A percentile compares a stretch with the other conserved stretches of the same genome.
Evolutionary conservation across 2,797 vertebrate genomes (phyloP).

Genomic region (Trachurus trachurus): DNA sequence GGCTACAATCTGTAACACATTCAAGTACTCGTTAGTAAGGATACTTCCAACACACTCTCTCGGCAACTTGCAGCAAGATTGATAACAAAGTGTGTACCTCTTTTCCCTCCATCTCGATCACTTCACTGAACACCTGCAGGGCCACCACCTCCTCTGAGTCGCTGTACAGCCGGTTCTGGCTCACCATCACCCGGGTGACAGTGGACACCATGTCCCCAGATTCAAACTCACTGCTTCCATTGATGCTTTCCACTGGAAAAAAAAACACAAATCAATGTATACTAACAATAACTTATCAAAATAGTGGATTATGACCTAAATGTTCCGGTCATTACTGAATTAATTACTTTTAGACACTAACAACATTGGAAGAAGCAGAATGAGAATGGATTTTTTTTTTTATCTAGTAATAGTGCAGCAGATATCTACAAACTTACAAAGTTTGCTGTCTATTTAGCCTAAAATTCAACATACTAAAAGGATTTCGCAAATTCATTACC

Average conservation of each 20-base stretch:
- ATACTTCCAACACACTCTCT: no score
- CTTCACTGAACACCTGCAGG: constrained; percentile 92
- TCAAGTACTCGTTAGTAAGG: no score
- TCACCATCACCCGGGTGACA: constrained; percentile 92
- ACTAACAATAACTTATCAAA: no score
- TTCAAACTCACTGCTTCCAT: constrained; percentile 78
- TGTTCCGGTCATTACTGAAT: neutral
- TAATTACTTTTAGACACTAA: neutral
- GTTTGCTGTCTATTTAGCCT: no score
- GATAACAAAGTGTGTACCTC: constrained; percentile 73
- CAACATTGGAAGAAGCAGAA: neutral
- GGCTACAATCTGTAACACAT: neutral
- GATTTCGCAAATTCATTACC: no score
- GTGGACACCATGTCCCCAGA: constrained; percentile 86
- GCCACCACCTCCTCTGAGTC: constrained; percentile 87
- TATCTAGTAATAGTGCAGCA: no score
- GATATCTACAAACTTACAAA: no score
- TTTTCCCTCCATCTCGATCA: constrained; percentile 92
- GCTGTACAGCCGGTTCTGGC: constrained; percentile 89
- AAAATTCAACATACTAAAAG: no score
- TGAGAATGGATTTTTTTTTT: neutral
- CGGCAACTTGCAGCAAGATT: neutral
- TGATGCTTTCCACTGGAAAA: constrained; percentile 85
- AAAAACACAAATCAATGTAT: neutral
- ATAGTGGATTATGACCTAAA: neutral